A percentile compares a stretch with the other conserved stretches of the same genome.
phyloP scores from a whole-genome alignment of 2,888 invertebrate genomes.

The Hemistola chrysoprasaria region DNA sequence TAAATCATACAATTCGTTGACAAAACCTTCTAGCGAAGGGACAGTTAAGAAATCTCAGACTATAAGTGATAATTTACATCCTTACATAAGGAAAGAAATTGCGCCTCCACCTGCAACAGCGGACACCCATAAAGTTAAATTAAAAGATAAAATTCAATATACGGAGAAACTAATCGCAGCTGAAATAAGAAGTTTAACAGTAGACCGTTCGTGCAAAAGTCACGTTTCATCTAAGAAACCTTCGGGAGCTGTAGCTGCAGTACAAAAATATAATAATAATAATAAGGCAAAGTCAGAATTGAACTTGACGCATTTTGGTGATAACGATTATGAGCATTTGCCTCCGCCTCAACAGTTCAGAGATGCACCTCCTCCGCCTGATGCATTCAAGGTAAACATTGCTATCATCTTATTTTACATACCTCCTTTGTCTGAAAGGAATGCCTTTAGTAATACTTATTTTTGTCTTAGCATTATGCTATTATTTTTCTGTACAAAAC shows the following conservation, averaged over 20 bases:
- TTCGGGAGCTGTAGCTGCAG: slow-evolving; percentile 45
- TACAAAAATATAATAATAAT: slow-evolving; percentile 62
- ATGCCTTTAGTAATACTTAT: too few relatives aligned
- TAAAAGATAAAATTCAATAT: slow-evolving; percentile 74
- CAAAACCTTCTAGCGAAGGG: slow-evolving; percentile 55
- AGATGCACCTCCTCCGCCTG: slow-evolving; percentile 90
- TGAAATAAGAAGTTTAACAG: slow-evolving; percentile 69
- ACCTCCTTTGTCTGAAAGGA: too few relatives aligned
- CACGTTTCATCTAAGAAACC: slow-evolving; percentile 43
- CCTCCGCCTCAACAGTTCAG: slow-evolving; percentile 93
- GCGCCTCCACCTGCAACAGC: slow-evolving; percentile 43
- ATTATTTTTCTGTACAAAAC: slow-evolving; percentile 6
- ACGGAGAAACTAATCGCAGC: slow-evolving; percentile 76
- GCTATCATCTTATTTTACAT: too few relatives aligned
- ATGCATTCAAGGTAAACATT: slow-evolving; percentile 83
- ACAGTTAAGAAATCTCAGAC: slow-evolving; percentile 76
- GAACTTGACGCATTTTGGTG: slow-evolving; percentile 80
- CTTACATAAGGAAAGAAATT: slow-evolving; percentile 78
- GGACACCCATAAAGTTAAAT: slow-evolving; percentile 51
- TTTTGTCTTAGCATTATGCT: too few relatives aligned
- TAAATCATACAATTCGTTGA: slow-evolving; percentile 56
- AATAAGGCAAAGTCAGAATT: slow-evolving; percentile 83
- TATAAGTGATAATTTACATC: slow-evolving; percentile 72
- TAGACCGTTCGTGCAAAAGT: slow-evolving; percentile 66
- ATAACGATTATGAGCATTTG: slow-evolving; percentile 87